Base-by-base conservation (phyloP, 2,888 invertebrate species). In the Amiota communis region DNA sequence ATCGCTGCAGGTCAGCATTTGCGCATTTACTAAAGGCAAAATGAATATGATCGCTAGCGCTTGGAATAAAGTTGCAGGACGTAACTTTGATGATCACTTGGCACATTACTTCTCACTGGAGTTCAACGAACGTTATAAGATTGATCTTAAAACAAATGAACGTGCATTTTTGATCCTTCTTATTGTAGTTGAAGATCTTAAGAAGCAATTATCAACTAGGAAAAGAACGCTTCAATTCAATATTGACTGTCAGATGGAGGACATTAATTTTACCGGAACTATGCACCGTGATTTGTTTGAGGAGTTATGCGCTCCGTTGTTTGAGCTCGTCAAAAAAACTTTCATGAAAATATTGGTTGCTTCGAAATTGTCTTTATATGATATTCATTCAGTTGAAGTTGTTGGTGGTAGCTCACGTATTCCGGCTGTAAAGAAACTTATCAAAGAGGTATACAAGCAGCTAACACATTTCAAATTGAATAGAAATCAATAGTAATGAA, bases 171-270 rank as follows among this genome's bases (percentile, higher is more conserved):
- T 97, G 72, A 93, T 99, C 72, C 92, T 99, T 36, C 88, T 96
- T 48, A 94, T 96, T 78, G 99, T 99, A 91, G 96, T 97, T 72
- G 99, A 99, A 87, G 99, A 98, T 89, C 88, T 99, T 48, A 99
- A 99, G 91, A 99, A 99, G 89, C 96, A 99, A 90, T 99, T 99
- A 99, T 98, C 98, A 4, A 98, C 99, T 0, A 99, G 99, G 90
- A 96, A 97, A 77, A 98, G 98, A 13, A 94, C 94, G 56, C 92
- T 99, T 82, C 99, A 99, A 0, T 91, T 99, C 74, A 96, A 96
- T 89, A 98, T 99, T 79, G 99, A 99, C 90, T 99, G 99, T 89
- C 98, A 99, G 87, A 97, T 99, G 95, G 95, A 99, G 71, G 99
- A 99, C 87, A 95, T 96, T 76, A 99, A 99, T 90, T 98, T 99